phyloP scores from a whole-genome alignment of 2,113 vertebrate genomes.

The Epinephelus cyanopodus region DNA sequence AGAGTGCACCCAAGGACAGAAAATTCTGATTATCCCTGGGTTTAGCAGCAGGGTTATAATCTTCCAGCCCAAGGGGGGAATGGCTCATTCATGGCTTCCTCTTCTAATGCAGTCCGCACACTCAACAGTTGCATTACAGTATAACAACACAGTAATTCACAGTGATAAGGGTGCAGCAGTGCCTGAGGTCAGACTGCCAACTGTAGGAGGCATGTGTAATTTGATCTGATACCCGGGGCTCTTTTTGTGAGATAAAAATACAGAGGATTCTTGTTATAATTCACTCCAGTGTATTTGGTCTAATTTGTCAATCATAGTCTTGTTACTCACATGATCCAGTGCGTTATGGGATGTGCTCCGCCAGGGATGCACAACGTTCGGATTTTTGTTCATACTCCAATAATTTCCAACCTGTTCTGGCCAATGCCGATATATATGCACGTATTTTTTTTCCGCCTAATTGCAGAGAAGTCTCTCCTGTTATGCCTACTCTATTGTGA shows the following conservation, averaged over 20 bases:
- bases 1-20: constrained; percentile 58
- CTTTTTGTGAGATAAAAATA: constrained; percentile 21
- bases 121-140: constrained; percentile 57
- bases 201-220: constrained; percentile 46
- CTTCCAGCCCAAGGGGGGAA: constrained; percentile 31
- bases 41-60: constrained; percentile 67
- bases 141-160: constrained; percentile 62
- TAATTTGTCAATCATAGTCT: constrained; percentile 12
- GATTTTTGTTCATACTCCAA: too few species aligned
- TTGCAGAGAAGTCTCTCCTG: too few species aligned
- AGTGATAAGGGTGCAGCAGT: constrained; percentile 47
- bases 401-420: too few species aligned
- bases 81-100: constrained; percentile 43
- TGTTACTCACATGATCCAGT: neutral
- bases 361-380: too few species aligned
- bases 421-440: too few species aligned
- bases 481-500: too few species aligned
- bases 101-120: constrained; percentile 43
- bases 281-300: constrained; percentile 4
- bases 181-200: constrained; percentile 51
- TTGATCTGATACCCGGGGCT: constrained; percentile 36
- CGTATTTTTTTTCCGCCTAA: too few species aligned
- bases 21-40: constrained; percentile 61
- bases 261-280: constrained; percentile 14
- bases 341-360: neutral